Evolutionary conservation across 2,113 vertebrate species (phyloP).

Genomic region (Oenanthe oenanthe): DNA sequence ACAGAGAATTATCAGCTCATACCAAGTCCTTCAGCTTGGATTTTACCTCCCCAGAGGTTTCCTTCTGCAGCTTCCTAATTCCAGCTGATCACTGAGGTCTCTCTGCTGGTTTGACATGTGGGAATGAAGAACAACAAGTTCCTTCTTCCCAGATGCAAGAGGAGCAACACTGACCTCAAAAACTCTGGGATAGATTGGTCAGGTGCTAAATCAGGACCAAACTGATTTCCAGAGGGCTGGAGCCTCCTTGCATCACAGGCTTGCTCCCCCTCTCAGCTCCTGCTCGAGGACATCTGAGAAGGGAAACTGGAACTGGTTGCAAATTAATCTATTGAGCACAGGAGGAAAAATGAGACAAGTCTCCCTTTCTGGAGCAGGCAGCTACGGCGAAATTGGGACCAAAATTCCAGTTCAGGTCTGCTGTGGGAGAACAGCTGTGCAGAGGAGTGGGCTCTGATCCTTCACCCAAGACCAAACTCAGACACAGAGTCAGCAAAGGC

Average conservation of each 20-base stretch:
- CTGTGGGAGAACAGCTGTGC: rapidly evolving
- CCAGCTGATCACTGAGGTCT: not conserved
- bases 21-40: not conserved
- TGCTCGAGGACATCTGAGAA: not conserved
- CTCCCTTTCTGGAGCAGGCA: not conserved
- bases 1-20: not conserved
- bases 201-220: not conserved
- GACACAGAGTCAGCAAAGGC: not conserved
- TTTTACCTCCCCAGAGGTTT: not conserved
- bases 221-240: not conserved
- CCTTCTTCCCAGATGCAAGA: not conserved
- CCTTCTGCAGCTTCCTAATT: not conserved
- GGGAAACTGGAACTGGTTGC: not conserved
- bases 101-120: not conserved
- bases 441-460: not conserved
- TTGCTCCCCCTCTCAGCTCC: not conserved
- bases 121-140: not conserved
- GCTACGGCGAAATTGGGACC: rapidly evolving
- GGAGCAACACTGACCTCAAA: not conserved
- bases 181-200: not conserved
- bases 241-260: not conserved
- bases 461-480: not conserved
- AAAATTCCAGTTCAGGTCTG: not conserved
- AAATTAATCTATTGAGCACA: not conserved
- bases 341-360: not conserved